phyloP scores from a whole-genome alignment of 2,888 invertebrate species.

The Drosophila prostipennis region DNA sequence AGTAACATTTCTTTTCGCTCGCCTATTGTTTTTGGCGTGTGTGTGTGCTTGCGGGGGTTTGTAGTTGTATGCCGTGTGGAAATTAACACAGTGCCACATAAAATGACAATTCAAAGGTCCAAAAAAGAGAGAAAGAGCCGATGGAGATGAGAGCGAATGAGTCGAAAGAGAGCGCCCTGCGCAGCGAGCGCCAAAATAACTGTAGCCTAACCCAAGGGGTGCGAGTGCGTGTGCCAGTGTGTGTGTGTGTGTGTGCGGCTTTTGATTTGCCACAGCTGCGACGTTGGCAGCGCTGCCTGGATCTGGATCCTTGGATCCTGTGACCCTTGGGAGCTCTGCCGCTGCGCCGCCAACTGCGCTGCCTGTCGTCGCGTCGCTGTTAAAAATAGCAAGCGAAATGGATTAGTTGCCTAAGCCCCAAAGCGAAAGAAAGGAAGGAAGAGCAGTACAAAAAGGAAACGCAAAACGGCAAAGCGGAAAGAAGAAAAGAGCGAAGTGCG shows the following conservation, averaged over 20 bases:
- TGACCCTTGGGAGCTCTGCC: constrained; percentile 31
- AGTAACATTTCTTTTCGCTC: constrained; percentile 17
- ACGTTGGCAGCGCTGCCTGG: constrained; percentile 17
- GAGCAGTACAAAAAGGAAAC: constrained; percentile 35
- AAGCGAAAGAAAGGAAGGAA: constrained; percentile 36
- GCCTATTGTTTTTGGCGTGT: constrained; percentile 19
- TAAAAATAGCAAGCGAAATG: constrained; percentile 75
- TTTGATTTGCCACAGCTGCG: constrained; percentile 59
- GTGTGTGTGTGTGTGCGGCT: constrained; percentile 49
- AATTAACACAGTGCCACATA: constrained; percentile 74
- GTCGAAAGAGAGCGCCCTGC: constrained; percentile 37
- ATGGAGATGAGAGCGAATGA: constrained; percentile 3
- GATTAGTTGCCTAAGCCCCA: constrained; percentile 61
- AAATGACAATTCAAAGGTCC: constrained; percentile 60
- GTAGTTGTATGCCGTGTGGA: constrained; percentile 57
- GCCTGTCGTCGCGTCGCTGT: constrained; percentile 57
- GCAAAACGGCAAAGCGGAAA: constrained; percentile 31
- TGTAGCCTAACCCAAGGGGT: constrained; percentile 56
- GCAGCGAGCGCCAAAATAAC: constrained; percentile 54
- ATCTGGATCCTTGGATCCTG: constrained; percentile 27
- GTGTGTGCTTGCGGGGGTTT: constrained; percentile 23
- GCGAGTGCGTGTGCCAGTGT: constrained; percentile 27
- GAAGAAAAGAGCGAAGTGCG: constrained; percentile 20
- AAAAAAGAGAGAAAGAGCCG: constrained; percentile 17
- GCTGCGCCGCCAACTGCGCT: constrained; percentile 22